phyloP scores from a whole-genome alignment of 2,113 vertebrate species.

The Globicephala melas region DNA sequence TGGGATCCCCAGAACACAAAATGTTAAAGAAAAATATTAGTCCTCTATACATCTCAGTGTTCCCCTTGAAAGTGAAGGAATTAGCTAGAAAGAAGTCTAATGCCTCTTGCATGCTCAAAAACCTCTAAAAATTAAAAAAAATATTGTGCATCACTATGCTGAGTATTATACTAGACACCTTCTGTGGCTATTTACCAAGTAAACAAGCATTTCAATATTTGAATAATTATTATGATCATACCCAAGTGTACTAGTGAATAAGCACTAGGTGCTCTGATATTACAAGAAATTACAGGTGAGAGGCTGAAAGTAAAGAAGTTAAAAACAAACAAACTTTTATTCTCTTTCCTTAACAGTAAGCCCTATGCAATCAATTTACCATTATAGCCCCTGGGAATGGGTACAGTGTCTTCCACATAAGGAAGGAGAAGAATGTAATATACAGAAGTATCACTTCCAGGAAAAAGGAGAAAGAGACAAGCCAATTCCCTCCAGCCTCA shows the following conservation, averaged over 20 bases:
- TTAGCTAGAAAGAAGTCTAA: neutral
- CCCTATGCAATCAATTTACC: neutral
- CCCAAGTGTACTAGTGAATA: neutral
- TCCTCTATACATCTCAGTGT: neutral
- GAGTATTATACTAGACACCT: neutral
- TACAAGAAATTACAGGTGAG: neutral
- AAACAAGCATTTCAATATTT: neutral
- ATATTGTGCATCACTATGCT: neutral
- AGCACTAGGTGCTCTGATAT: neutral
- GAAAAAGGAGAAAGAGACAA: neutral
- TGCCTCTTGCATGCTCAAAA: neutral
- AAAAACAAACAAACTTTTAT: neutral
- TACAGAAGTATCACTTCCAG: neutral
- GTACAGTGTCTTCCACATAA: neutral
- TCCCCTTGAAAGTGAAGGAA: neutral
- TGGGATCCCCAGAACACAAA: neutral
- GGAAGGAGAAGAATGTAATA: neutral
- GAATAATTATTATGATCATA: neutral
- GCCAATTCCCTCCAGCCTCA: neutral
- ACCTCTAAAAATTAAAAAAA: neutral
- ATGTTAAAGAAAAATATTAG: neutral
- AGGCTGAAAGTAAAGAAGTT: neutral
- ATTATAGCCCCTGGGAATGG: neutral
- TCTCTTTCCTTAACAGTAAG: neutral
- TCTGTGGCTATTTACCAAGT: neutral